A percentile compares a stretch with the other conserved stretches of the same genome.
Evolutionary conservation across 1,140 invertebrate genomes (phyloP).

Genomic region (Orius insidiosus): DNA sequence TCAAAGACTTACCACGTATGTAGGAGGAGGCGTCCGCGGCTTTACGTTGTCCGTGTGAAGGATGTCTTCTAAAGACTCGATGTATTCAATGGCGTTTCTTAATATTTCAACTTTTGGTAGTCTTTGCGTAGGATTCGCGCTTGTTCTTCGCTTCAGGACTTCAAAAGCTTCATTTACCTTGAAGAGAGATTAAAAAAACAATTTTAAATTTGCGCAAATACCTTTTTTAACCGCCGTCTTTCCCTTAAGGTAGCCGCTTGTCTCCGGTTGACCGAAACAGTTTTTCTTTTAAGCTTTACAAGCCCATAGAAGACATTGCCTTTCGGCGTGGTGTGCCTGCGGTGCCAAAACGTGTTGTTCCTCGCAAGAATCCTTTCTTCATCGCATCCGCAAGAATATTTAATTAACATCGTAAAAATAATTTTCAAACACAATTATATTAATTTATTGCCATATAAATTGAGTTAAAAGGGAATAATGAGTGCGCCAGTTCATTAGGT

Average conservation of each 20-base stretch:
- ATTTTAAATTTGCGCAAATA: slow-evolving; percentile 26
- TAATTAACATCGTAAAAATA: too few relatives aligned
- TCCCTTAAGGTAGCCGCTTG: slow-evolving; percentile 94
- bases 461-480: too few relatives aligned
- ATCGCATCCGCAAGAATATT: not conserved
- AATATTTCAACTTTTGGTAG: slow-evolving; percentile 95
- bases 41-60: slow-evolving; percentile 32
- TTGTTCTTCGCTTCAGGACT: slow-evolving; percentile 76
- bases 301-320: slow-evolving; percentile 81
- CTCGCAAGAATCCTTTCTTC: slow-evolving; percentile 5
- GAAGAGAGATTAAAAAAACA: not conserved
- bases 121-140: slow-evolving; percentile 85
- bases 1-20: slow-evolving; percentile 3
- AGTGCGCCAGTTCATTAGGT: too few relatives aligned
- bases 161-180: slow-evolving; percentile 98
- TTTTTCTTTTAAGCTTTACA: slow-evolving; percentile 93
- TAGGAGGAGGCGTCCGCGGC: not conserved
- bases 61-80: slow-evolving; percentile 80
- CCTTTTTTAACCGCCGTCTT: slow-evolving; percentile 75
- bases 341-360: slow-evolving; percentile 7
- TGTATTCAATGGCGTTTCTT: slow-evolving; percentile 93
- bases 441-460: too few relatives aligned
- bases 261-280: slow-evolving; percentile 79
- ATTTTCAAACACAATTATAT: too few relatives aligned
- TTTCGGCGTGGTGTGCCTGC: slow-evolving; percentile 21